A percentile compares a stretch with the other conserved stretches of the same genome.
phyloP scores from a whole-genome alignment of 2,888 invertebrate genomes.

The Nemoura dubitans region DNA sequence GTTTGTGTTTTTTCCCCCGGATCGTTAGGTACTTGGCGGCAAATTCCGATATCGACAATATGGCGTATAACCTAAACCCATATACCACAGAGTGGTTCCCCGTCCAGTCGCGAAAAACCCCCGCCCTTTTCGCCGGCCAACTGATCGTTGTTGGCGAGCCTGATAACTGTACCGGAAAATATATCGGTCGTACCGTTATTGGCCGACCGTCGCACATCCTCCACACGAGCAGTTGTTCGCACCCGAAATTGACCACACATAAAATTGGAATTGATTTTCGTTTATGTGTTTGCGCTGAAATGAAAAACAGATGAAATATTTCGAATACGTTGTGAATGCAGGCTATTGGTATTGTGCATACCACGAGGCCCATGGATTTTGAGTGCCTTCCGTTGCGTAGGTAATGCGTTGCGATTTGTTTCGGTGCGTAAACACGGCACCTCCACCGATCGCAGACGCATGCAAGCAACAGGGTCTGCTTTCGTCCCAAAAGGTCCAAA shows the following conservation, averaged over 20 bases:
- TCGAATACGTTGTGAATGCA: not conserved
- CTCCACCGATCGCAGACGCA: not conserved
- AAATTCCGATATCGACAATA: slow-evolving; percentile 36
- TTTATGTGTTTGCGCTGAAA: not conserved
- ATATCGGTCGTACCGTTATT: not conserved
- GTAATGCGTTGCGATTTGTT: too few relatives aligned
- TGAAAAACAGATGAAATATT: slow-evolving; percentile 5
- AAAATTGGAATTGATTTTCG: slow-evolving; percentile 12
- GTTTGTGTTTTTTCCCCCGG: slow-evolving; percentile 10
- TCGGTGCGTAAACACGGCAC: not conserved
- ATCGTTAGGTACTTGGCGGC: slow-evolving; percentile 18
- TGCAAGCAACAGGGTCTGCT: too few relatives aligned
- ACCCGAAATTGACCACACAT: slow-evolving; percentile 25
- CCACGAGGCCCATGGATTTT: not conserved
- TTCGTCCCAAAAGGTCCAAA: too few relatives aligned
- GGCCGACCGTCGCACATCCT: not conserved
- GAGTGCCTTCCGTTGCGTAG: not conserved
- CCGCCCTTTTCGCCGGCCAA: not conserved
- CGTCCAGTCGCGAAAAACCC: not conserved
- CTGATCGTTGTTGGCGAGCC: not conserved
- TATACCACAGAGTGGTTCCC: not conserved
- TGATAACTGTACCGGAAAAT: slow-evolving; percentile 20
- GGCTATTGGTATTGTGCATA: not conserved
- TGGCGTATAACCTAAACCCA: not conserved
- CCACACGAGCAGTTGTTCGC: slow-evolving; percentile 7